Conservation (phyloP, 2,113 vertebrate species). For the Salvator merianae region DNA sequence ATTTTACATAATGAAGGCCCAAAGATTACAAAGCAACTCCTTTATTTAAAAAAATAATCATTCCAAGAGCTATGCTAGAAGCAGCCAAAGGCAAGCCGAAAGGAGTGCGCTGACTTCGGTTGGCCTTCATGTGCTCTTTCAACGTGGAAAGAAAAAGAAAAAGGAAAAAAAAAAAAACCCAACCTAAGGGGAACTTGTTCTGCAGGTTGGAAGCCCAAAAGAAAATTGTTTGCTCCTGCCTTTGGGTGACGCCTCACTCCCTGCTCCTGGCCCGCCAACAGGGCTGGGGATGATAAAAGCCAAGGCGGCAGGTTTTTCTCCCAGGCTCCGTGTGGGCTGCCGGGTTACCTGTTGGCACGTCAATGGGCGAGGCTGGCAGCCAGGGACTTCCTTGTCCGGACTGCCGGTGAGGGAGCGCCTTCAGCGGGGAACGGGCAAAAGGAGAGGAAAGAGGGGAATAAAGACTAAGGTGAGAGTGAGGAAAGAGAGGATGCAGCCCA, state of each 20-base stretch:
- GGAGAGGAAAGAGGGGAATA: background rate
- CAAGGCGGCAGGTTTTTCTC: conserved; percentile 9
- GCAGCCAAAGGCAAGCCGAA: conserved; percentile 43
- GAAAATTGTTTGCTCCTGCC: conserved; percentile 42
- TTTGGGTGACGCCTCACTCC: conserved; percentile 17
- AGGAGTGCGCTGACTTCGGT: conserved; percentile 39
- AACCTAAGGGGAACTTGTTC: conserved; percentile 69
- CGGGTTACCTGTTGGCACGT: conserved; percentile 62
- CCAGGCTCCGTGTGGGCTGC: conserved; percentile 38
- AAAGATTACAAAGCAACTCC: conserved; percentile 45
- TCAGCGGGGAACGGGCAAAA: background rate
- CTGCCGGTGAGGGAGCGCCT: background rate
- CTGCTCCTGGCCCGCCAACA: conserved; percentile 20
- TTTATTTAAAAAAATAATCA: too few species aligned
- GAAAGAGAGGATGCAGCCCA: too few species aligned
- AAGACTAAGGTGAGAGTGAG: too few species aligned
- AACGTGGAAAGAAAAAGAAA: too few species aligned
- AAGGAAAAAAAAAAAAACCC: too few species aligned
- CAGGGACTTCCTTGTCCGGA: conserved; percentile 46
- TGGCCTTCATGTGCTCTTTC: conserved; percentile 13
- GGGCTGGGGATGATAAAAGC: conserved; percentile 27
- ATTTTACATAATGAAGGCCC: conserved; percentile 26
- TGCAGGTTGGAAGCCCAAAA: conserved; percentile 62
- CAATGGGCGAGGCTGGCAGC: conserved; percentile 28
- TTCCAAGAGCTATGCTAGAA: conserved; percentile 71